Evolutionary conservation across 37 sponge, comb jelly and placozoan genomes (phyloP), one percentile per base, ranked within the genome.

Genomic region (Dysidea cf. avara): DNA sequence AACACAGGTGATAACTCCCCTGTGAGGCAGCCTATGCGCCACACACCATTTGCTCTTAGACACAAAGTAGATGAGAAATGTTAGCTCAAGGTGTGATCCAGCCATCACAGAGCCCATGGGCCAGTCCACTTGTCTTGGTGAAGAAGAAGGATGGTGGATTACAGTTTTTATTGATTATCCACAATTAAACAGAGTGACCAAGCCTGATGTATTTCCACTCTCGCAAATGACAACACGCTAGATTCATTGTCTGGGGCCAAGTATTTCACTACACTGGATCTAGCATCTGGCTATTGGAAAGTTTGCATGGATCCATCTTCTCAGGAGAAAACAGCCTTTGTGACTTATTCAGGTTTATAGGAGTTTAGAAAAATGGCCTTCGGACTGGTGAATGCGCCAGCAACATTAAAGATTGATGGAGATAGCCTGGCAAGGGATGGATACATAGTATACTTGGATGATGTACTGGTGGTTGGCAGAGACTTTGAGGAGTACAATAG

Each of bases 211-310:
- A 20, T 88, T 53, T 53, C 89, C 88, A 30, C 74, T 87, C 2
- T 82, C 88, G 1, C 36, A 72, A 22, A 66, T 59, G 69, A 74
- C 36, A 66, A 71, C 65, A 59, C 62, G 36, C 72, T 87, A 4
- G 81, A 75, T 34, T 18, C 37, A 12, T 35, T 48, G n/a, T n/a
- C n/a, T n/a, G n/a, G n/a, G n/a, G n/a, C n/a, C n/a, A n/a, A n/a
- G n/a, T n/a, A n/a, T n/a, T 85, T 81, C 65, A 51, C 75, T 6
- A 65, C 75, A 21, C 51, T 81, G 2, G 91, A 85, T 64, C 72
- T 90, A 13, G 85, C 90, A 16, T 63, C 77, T 4, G 90, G 80
- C 2, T 89, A 83, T 61, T 81, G 80, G 80, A 79, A 83, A 35
- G 79, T 89, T 0, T 43, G 31, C 7, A 64, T 84, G 64, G 76